These are phyloP conservation scores for Gobionotothen gibberifrons DNA, from an alignment of 2,797 vertebrate species.

Conservation along the genomic window DNA sequence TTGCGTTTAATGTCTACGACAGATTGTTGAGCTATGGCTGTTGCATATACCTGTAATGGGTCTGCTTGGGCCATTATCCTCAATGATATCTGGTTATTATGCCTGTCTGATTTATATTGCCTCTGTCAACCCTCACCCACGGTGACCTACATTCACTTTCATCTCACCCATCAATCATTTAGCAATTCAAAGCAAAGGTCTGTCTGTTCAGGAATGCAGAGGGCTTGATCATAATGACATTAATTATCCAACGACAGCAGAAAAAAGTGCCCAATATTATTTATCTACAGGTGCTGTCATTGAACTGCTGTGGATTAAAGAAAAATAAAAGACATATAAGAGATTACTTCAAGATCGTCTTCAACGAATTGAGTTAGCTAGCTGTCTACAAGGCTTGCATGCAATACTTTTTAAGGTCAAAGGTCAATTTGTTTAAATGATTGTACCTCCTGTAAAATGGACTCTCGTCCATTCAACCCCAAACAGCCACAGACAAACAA, in stretches of 20 bases:
- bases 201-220: constrained; percentile 62
- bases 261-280: constrained; percentile 28
- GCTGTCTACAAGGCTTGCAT: constrained; percentile 33
- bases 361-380: constrained; percentile 34
- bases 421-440: constrained; percentile 32
- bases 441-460: constrained; percentile 27
- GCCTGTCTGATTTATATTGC: constrained; percentile 75
- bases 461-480: constrained; percentile 3
- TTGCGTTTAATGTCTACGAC: constrained; percentile 42
- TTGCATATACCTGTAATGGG: constrained; percentile 70
- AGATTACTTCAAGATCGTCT: constrained; percentile 22
- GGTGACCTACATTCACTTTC: constrained; percentile 81
- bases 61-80: constrained; percentile 70
- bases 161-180: constrained; percentile 81
- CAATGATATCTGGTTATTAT: constrained; percentile 74
- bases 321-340: constrained; percentile 28
- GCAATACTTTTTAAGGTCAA: constrained; percentile 45
- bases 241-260: constrained; percentile 59
- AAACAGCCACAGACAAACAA: constrained; percentile 25
- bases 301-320: constrained; percentile 24
- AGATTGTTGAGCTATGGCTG: constrained; percentile 57
- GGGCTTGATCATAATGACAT: constrained; percentile 70
- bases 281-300: constrained; percentile 30
- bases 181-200: constrained; percentile 75
- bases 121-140: constrained; percentile 71